Evolutionary conservation across 2,113 vertebrate genomes (phyloP).

Genomic region (Pelmatolapia mariae): DNA sequence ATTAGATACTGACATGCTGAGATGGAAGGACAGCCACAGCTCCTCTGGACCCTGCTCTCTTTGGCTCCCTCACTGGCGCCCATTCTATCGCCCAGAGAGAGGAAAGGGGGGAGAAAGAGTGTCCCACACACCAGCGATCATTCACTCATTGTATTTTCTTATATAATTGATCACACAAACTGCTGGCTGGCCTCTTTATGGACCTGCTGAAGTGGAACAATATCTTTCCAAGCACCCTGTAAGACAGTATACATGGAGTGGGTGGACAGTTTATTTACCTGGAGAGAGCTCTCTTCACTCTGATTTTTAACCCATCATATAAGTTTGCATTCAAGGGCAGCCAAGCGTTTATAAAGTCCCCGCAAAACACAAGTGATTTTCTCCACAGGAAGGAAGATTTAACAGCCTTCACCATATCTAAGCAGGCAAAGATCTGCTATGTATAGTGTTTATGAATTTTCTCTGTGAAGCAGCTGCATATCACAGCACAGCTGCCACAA

Average conservation of each 20-base stretch:
- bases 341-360: slow-evolving; percentile 40
- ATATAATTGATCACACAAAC: slow-evolving; percentile 28
- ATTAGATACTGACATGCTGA: slow-evolving; percentile 33
- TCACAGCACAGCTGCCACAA: neutral
- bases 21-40: slow-evolving; percentile 28
- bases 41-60: slow-evolving; percentile 23
- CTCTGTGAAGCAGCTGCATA: neutral
- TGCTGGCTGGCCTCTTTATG: slow-evolving; percentile 39
- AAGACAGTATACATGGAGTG: slow-evolving; percentile 21
- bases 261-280: slow-evolving; percentile 45
- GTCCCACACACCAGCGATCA: slow-evolving; percentile 63
- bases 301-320: slow-evolving; percentile 33
- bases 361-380: slow-evolving; percentile 12
- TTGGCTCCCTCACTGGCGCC: slow-evolving; percentile 15
- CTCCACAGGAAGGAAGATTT: neutral
- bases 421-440: slow-evolving; percentile 1
- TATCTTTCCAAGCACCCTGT: slow-evolving; percentile 3
- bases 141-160: slow-evolving; percentile 52
- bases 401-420: slow-evolving; percentile 5
- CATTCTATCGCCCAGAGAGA: slow-evolving; percentile 7
- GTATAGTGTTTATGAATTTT: neutral
- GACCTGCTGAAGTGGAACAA: slow-evolving; percentile 41
- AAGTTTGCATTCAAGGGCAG: slow-evolving; percentile 32
- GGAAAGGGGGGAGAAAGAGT: neutral
- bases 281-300: slow-evolving; percentile 3